Conservation (phyloP, 2,888 invertebrate species). For the Pollenia amentaria region DNA sequence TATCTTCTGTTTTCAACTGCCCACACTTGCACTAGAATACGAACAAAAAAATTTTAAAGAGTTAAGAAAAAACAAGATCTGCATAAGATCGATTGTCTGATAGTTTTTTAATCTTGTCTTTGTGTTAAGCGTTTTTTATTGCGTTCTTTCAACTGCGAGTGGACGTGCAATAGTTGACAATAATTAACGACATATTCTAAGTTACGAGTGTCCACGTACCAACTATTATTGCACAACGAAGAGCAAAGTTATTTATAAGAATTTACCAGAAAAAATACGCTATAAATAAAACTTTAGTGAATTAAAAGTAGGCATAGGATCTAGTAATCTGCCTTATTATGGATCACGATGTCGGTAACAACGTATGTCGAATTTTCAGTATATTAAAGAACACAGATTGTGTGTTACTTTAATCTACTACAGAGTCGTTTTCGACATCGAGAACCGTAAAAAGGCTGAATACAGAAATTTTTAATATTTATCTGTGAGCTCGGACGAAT, state of each 20-base stretch:
- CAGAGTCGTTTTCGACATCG: no score
- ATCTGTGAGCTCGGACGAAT: no score
- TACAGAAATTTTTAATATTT: no score
- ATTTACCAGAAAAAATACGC: not conserved
- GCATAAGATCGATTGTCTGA: constrained; percentile 61
- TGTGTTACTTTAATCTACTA: no score
- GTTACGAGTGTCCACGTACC: constrained; percentile 11
- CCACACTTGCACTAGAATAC: constrained; percentile 45
- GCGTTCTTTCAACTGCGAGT: not conserved
- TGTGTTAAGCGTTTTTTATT: constrained; percentile 28
- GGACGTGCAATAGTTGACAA: constrained; percentile 30
- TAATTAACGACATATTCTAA: constrained; percentile 41
- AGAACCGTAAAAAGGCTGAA: no score
- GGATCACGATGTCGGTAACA: no score
- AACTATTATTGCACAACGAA: constrained; percentile 15
- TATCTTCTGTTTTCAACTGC: constrained; percentile 55
- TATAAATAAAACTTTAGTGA: not conserved
- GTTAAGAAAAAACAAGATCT: constrained; percentile 44
- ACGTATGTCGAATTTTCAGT: no score
- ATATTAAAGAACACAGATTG: no score
- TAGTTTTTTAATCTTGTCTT: constrained; percentile 35
- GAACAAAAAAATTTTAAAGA: not conserved
- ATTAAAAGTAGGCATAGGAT: no score
- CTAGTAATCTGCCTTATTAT: no score
- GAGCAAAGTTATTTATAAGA: not conserved